These are phyloP conservation scores for Panurus biarmicus DNA, from an alignment of 2,113 vertebrate genomes.

Conservation along the genomic window DNA sequence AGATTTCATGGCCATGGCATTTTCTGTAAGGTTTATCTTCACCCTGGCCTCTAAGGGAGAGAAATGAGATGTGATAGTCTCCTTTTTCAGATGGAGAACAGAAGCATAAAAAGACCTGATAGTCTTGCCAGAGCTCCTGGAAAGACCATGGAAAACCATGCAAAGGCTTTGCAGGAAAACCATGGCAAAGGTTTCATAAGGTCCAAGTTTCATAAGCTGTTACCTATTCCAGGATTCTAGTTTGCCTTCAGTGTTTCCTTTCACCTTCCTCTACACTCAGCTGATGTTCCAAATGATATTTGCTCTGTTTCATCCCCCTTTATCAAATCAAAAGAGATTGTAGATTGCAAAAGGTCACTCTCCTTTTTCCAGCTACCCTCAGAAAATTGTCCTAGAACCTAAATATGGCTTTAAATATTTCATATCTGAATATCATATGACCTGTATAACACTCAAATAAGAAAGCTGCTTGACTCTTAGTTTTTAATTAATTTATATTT, in stretches of 20 bases:
- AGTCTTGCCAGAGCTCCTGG: background rate
- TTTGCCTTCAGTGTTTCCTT: background rate
- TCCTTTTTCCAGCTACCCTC: background rate
- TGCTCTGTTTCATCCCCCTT: background rate
- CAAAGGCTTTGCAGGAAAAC: background rate
- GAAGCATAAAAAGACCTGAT: background rate
- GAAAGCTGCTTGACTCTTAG: background rate
- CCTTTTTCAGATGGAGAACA: background rate
- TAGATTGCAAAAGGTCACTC: background rate
- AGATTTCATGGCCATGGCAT: background rate
- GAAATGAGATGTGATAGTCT: background rate
- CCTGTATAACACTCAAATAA: background rate
- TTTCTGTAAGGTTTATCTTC: background rate
- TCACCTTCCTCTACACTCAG: background rate
- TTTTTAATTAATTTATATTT: background rate
- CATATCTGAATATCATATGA: background rate
- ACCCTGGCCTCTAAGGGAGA: background rate
- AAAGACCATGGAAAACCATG: too few relatives aligned
- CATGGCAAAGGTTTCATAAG: background rate
- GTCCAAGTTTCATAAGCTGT: background rate
- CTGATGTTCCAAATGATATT: background rate
- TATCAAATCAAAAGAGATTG: background rate
- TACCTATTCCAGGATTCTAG: background rate
- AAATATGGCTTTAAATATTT: background rate
- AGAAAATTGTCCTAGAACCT: background rate